phyloP scores from a whole-genome alignment of 1,140 invertebrate genomes.

The Helicoverpa zea region DNA sequence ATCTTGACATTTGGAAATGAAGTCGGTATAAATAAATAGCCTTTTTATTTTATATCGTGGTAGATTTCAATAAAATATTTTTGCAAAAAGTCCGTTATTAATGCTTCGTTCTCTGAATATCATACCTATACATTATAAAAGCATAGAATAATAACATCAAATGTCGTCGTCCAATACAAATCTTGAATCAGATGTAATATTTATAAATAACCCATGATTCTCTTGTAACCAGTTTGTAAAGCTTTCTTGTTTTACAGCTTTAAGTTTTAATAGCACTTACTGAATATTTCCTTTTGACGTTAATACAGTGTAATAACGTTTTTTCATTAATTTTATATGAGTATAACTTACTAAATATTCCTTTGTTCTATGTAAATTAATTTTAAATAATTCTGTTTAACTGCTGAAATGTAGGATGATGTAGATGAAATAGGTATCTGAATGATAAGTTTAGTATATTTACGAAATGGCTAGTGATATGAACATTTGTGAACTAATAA shows the following conservation, averaged over 20 bases:
- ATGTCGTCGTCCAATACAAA: neutral
- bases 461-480: too few relatives aligned
- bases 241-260: conserved; percentile 1
- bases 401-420: neutral
- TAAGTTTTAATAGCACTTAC: neutral
- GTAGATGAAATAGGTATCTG: too few relatives aligned
- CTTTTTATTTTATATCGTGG: too few relatives aligned
- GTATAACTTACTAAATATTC: too few relatives aligned
- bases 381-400: neutral
- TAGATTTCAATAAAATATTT: neutral
- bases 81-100: conserved; percentile 4
- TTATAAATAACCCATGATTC: neutral
- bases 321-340: too few relatives aligned
- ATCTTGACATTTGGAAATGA: too few relatives aligned
- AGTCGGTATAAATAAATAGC: too few relatives aligned
- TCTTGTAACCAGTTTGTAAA: neutral
- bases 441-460: too few relatives aligned
- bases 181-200: neutral
- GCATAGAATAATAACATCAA: neutral
- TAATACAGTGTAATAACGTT: too few relatives aligned
- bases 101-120: neutral
- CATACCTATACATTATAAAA: conserved; percentile 1
- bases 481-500: too few relatives aligned
- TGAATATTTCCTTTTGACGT: neutral
- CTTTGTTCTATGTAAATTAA: neutral